A percentile compares a stretch with the other conserved stretches of the same genome.
Evolutionary conservation across 1,140 invertebrate species (phyloP).

Genomic region (Drosophila lini): DNA sequence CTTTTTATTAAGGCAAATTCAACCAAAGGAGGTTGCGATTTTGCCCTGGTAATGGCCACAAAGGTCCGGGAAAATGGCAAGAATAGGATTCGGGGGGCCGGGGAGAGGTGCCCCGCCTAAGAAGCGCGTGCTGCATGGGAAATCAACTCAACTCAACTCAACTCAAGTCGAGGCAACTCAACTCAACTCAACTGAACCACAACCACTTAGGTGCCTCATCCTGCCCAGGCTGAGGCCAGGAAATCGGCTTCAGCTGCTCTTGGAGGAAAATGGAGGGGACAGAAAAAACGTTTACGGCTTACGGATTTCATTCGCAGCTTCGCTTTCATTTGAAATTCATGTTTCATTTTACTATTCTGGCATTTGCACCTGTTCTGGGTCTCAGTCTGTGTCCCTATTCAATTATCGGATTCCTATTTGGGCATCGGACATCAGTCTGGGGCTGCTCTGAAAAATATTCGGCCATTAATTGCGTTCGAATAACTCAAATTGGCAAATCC

Average conservation of each 20-base stretch:
- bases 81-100: no score
- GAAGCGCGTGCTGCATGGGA: constrained; percentile 21
- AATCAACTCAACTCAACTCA: constrained; percentile 13
- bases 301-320: constrained; percentile 37
- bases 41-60: constrained; percentile 15
- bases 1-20: constrained; percentile 4
- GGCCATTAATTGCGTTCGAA: constrained; percentile 48
- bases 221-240: background rate
- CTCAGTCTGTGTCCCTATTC: background rate
- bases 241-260: constrained; percentile 32
- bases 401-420: constrained; percentile 26
- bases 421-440: constrained; percentile 11
- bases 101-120: background rate
- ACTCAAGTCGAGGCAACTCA: constrained; percentile 2
- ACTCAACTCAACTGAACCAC: constrained; percentile 13
- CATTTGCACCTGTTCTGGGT: constrained; percentile 34
- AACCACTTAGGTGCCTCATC: constrained; percentile 11
- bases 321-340: constrained; percentile 64
- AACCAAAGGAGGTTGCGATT: constrained; percentile 16
- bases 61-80: constrained; percentile 3
- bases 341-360: constrained; percentile 56
- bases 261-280: background rate
- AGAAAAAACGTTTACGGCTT: constrained; percentile 24
- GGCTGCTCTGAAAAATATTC: constrained; percentile 2
- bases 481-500: constrained; percentile 46